Percentiles rank a stretch among this genome's conserved stretches.
Conservation (phyloP, 2,113 vertebrate genomes). For the Perca flavescens region DNA sequence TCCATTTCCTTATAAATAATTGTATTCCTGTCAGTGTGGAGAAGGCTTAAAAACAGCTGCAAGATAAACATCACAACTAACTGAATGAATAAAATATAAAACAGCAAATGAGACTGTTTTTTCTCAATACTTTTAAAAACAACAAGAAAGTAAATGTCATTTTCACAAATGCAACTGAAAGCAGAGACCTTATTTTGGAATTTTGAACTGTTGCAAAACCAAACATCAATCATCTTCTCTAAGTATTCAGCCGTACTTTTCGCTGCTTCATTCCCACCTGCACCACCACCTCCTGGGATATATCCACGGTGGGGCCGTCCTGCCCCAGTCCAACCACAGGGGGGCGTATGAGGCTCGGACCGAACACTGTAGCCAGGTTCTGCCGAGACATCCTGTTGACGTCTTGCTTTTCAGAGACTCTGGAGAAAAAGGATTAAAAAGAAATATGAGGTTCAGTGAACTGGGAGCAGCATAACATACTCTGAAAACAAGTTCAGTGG, state of each 20-base stretch:
- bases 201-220: background rate
- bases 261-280: conserved; percentile 71
- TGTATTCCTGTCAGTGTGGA: background rate
- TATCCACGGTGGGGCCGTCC: conserved; percentile 62
- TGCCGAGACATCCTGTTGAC: conserved; percentile 83
- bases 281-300: conserved; percentile 83
- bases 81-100: background rate
- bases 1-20: background rate
- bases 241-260: background rate
- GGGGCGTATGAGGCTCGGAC: conserved; percentile 82
- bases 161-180: background rate
- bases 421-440: conserved; percentile 22
- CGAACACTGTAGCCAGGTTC: conserved; percentile 86
- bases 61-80: background rate
- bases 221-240: background rate
- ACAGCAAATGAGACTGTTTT: background rate
- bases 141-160: background rate
- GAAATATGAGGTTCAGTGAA: background rate
- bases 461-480: background rate
- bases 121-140: background rate
- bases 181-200: background rate
- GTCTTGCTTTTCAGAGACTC: conserved; percentile 75
- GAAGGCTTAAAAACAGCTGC: background rate
- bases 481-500: background rate
- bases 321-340: conserved; percentile 64